A percentile compares a stretch with the other conserved stretches of the same genome.
Evolutionary conservation across 2,888 invertebrate species (phyloP).

Genomic region (Cerceris rybyensis): DNA sequence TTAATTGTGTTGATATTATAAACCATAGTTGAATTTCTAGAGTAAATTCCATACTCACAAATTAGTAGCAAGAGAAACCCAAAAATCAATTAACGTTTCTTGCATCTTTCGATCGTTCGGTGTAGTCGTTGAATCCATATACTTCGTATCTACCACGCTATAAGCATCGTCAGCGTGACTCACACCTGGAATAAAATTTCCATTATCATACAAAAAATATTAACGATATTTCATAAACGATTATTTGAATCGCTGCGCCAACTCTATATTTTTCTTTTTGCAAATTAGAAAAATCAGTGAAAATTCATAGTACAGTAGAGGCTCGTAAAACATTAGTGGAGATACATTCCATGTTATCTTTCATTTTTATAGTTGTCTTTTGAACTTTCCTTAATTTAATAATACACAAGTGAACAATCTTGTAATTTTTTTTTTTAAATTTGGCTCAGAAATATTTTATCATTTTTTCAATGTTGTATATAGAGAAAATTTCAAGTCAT

Average conservation of each 20-base stretch:
- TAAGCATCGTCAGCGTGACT: conserved; percentile 86
- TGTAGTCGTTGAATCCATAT: conserved; percentile 76
- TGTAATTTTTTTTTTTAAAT: no score
- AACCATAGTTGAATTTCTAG: background rate
- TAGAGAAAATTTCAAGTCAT: no score
- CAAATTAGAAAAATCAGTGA: no score
- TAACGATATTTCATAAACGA: background rate
- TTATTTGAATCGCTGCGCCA: no score
- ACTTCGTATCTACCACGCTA: conserved; percentile 82
- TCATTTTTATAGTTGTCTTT: no score
- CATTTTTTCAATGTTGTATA: no score
- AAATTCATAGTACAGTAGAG: no score
- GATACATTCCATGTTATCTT: background rate
- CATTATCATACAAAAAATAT: background rate
- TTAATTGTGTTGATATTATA: background rate
- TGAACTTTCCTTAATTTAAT: no score
- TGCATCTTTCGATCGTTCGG: conserved; percentile 83
- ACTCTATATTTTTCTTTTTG: no score
- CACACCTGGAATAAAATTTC: conserved; percentile 82
- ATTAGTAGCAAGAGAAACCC: conserved; percentile 84
- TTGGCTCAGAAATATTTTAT: no score
- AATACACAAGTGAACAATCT: no score
- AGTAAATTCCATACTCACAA: conserved; percentile 82
- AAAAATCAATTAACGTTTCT: conserved; percentile 83
- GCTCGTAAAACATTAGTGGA: background rate